These are phyloP conservation scores for Neodontobutis hainanensis DNA, from an alignment of 2,113 vertebrate species.

Conservation along the genomic window DNA sequence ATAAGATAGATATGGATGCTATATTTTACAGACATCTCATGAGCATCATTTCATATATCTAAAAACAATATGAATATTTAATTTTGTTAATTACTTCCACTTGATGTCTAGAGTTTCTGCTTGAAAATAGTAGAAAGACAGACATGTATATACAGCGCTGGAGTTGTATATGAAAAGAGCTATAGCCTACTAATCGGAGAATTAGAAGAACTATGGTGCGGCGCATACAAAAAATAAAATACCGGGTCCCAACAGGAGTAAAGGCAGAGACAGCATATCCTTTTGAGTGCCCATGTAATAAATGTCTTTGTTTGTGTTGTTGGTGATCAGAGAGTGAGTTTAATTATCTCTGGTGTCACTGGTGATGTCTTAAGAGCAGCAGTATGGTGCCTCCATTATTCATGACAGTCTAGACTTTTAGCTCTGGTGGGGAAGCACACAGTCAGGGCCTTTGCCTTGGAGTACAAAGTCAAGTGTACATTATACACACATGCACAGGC, in stretches of 20 bases:
- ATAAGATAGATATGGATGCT: too few relatives aligned
- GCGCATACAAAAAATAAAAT: conserved; percentile 12
- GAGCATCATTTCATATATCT: too few relatives aligned
- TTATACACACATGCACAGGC: conserved; percentile 34
- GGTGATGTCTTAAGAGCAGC: conserved; percentile 60
- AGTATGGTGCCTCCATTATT: conserved; percentile 72
- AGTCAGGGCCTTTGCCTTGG: conserved; percentile 55
- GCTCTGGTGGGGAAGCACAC: conserved; percentile 62
- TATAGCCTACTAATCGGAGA: conserved; percentile 1
- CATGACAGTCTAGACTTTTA: conserved; percentile 66
- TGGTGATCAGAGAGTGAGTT: conserved; percentile 49
- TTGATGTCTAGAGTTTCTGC: not conserved
- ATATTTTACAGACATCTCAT: too few relatives aligned
- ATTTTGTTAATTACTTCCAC: too few relatives aligned
- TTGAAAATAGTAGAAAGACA: not conserved
- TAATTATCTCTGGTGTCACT: conserved; percentile 59
- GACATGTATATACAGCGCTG: too few relatives aligned
- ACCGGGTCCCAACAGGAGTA: not conserved
- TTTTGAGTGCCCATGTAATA: conserved; percentile 15
- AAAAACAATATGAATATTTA: too few relatives aligned
- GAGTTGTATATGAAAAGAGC: not conserved
- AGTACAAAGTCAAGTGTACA: conserved; percentile 44
- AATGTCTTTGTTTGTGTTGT: conserved; percentile 38
- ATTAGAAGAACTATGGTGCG: not conserved
- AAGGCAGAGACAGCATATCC: conserved; percentile 17